Evolutionary conservation across 2,888 invertebrate species (phyloP).

Genomic region (Agrotis exclamationis): DNA sequence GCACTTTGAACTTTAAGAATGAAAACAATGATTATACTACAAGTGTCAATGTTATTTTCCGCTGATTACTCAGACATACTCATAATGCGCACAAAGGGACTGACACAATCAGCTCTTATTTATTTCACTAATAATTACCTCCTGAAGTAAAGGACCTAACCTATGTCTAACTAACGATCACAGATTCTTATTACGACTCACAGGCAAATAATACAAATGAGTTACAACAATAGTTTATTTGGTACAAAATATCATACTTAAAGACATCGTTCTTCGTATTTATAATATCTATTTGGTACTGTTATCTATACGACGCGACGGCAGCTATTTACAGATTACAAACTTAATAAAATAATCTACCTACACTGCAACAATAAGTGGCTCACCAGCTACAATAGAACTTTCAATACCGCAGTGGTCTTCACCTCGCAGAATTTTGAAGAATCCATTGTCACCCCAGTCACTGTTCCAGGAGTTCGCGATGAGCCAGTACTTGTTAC

Average conservation of each 20-base stretch:
- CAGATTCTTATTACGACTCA: too few species aligned
- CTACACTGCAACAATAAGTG: constrained; percentile 71
- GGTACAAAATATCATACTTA: constrained; percentile 58
- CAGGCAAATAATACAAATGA: constrained; percentile 46
- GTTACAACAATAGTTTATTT: constrained; percentile 41
- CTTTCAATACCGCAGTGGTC: constrained; percentile 95
- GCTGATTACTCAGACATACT: constrained; percentile 1
- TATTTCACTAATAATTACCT: neutral
- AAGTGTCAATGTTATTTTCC: constrained; percentile 16
- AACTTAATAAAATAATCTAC: constrained; percentile 18
- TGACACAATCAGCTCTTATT: neutral
- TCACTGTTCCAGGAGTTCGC: constrained; percentile 98
- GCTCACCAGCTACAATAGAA: constrained; percentile 93
- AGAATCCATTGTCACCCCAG: constrained; percentile 97
- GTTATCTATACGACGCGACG: constrained; percentile 26
- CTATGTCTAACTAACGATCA: too few species aligned
- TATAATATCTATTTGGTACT: constrained; percentile 31
- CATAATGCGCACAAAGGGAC: neutral
- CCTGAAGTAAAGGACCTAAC: neutral
- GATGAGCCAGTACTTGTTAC: constrained; percentile 96
- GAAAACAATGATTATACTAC: constrained; percentile 26
- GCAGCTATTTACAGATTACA: constrained; percentile 60
- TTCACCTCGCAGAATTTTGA: constrained; percentile 96
- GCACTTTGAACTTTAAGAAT: constrained; percentile 36
- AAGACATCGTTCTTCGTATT: constrained; percentile 28